These are phyloP conservation scores for Papilio elwesi DNA, from an alignment of 2,888 invertebrate species.

Conservation along the genomic window DNA sequence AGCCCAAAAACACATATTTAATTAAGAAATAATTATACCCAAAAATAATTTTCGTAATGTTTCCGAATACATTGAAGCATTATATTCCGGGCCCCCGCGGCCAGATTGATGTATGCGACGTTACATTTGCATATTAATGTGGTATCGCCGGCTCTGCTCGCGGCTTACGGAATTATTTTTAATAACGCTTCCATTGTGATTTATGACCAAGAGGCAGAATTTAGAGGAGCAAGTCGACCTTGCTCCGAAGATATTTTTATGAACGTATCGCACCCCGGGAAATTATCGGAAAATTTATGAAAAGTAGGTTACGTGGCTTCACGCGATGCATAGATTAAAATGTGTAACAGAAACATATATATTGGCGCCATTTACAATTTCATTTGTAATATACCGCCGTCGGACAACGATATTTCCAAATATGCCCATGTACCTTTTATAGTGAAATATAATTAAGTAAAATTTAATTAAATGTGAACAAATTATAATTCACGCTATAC, in stretches of 20 bases:
- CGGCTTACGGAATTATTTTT: constrained; percentile 45
- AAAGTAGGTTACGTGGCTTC: constrained; percentile 15
- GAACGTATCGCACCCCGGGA: constrained; percentile 21
- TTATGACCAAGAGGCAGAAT: constrained; percentile 43
- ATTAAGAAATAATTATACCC: too few species aligned
- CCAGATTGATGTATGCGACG: constrained; percentile 48
- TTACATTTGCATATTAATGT: constrained; percentile 48
- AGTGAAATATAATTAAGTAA: not conserved
- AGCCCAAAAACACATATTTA: too few species aligned
- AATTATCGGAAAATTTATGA: constrained; percentile 17
- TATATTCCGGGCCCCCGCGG: constrained; percentile 21
- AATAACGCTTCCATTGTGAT: constrained; percentile 49
- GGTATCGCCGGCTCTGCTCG: constrained; percentile 38
- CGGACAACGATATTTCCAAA: not conserved
- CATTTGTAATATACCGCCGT: not conserved
- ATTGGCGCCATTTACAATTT: not conserved
- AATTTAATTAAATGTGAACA: too few species aligned
- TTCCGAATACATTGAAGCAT: not conserved
- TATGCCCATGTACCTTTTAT: not conserved
- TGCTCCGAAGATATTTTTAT: constrained; percentile 41
- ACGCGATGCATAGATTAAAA: constrained; percentile 33
- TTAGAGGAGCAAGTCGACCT: constrained; percentile 33
- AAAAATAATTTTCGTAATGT: too few species aligned
- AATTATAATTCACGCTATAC: too few species aligned
- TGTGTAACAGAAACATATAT: not conserved